Conservation (phyloP, 2,113 vertebrate species). For the Chaetodon trifascialis region DNA sequence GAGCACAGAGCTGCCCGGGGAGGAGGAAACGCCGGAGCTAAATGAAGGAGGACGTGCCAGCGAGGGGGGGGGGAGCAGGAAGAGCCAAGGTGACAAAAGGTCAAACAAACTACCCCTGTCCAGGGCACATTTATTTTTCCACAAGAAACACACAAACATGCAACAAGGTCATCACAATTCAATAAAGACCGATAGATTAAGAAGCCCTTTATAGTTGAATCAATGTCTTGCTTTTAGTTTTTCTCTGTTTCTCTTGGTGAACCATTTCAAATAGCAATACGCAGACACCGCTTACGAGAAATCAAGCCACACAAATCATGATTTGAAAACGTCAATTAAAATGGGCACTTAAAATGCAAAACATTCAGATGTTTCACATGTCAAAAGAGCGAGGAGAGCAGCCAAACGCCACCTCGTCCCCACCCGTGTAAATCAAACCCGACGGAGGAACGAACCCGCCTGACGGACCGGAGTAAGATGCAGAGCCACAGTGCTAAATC, state of each 20-base stretch:
- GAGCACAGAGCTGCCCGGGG: slow-evolving; percentile 30
- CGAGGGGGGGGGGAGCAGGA: background rate
- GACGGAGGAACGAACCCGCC: background rate
- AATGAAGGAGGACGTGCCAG: slow-evolving; percentile 2
- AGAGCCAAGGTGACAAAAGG: slow-evolving; percentile 60
- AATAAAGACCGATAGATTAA: slow-evolving; percentile 84
- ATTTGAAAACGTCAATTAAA: slow-evolving; percentile 52
- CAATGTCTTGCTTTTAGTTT: slow-evolving; percentile 71
- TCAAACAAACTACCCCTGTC: slow-evolving; percentile 75
- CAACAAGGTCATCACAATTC: slow-evolving; percentile 86
- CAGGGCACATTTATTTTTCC: slow-evolving; percentile 85
- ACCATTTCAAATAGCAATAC: slow-evolving; percentile 59
- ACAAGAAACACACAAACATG: slow-evolving; percentile 87
- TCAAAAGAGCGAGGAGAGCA: slow-evolving; percentile 57
- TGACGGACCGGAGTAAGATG: slow-evolving; percentile 55
- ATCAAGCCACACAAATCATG: slow-evolving; percentile 56
- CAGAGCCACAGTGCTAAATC: slow-evolving; percentile 70
- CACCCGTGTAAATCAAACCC: slow-evolving; percentile 48
- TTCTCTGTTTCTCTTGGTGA: slow-evolving; percentile 54
- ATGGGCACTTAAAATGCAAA: slow-evolving; percentile 72
- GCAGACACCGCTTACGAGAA: slow-evolving; percentile 54
- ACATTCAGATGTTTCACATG: slow-evolving; percentile 56
- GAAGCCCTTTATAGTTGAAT: slow-evolving; percentile 86
- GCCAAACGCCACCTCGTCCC: slow-evolving; percentile 66
- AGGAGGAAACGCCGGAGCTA: slow-evolving; percentile 22